Evolutionary conservation across 2,113 vertebrate genomes (phyloP).

Genomic region (Grantiella picta): DNA sequence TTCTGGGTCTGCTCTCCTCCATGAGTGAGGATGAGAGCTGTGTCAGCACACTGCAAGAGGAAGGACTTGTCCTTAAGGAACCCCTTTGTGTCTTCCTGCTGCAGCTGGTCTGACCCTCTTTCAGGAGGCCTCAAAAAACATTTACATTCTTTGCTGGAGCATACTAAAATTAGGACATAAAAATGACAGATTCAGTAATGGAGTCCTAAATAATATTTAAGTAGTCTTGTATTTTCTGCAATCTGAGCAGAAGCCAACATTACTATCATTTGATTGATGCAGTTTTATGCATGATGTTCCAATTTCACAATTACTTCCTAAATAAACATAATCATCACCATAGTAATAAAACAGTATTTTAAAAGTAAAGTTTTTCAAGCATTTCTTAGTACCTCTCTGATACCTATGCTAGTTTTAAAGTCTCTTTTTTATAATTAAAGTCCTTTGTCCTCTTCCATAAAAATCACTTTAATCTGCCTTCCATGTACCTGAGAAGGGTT

Average conservation of each 20-base stretch:
- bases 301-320: not conserved
- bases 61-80: constrained; percentile 52
- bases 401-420: not conserved
- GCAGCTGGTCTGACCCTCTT: constrained; percentile 6
- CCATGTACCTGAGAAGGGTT: not conserved
- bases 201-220: not conserved
- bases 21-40: not conserved
- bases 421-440: not conserved
- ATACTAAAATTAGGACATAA: not conserved
- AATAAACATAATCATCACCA: not conserved
- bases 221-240: not conserved
- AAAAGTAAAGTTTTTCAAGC: not conserved
- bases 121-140: not conserved
- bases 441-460: not conserved
- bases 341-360: not conserved
- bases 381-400: not conserved
- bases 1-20: not conserved
- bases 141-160: not conserved
- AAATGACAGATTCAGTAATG: not conserved
- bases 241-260: not conserved
- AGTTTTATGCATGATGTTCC: not conserved
- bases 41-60: not conserved
- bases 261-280: not conserved
- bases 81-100: constrained; percentile 19
- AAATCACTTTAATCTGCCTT: not conserved